Evolutionary conservation across 2,888 invertebrate species (phyloP).

Genomic region (Agrochola circellaris): DNA sequence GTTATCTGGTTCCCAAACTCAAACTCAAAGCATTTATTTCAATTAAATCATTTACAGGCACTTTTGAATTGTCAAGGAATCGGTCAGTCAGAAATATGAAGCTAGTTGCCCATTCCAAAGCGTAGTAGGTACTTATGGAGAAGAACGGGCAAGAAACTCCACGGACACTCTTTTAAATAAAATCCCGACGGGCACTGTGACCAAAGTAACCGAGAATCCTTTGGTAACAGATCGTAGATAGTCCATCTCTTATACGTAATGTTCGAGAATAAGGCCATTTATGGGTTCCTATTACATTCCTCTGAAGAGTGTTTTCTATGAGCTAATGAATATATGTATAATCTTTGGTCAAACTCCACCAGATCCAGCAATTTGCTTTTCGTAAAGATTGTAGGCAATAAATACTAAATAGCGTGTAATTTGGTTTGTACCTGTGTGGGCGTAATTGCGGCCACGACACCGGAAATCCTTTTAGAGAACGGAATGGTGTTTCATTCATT

Average conservation of each 20-base stretch:
- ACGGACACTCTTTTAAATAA: too few relatives aligned
- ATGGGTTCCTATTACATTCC: background rate
- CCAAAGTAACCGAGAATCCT: background rate
- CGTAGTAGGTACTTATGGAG: too few relatives aligned
- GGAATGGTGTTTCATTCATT: constrained; percentile 27
- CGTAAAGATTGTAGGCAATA: constrained; percentile 8
- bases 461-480: constrained; percentile 45
- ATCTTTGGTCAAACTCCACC: background rate
- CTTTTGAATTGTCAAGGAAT: too few relatives aligned
- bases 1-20: too few relatives aligned
- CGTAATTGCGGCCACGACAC: constrained; percentile 34
- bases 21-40: too few relatives aligned
- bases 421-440: constrained; percentile 36
- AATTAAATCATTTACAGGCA: too few relatives aligned
- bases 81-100: too few relatives aligned
- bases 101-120: too few relatives aligned
- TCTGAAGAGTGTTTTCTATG: background rate
- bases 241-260: too few relatives aligned
- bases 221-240: too few relatives aligned
- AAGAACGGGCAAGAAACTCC: too few relatives aligned
- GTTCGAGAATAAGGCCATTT: too few relatives aligned
- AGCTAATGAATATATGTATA: background rate
- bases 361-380: constrained; percentile 3
- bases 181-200: background rate
- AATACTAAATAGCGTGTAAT: constrained; percentile 18